Percentiles rank a stretch among this genome's conserved stretches.
Conservation (phyloP, 1,140 invertebrate genomes). For the Drosophila insularis region DNA sequence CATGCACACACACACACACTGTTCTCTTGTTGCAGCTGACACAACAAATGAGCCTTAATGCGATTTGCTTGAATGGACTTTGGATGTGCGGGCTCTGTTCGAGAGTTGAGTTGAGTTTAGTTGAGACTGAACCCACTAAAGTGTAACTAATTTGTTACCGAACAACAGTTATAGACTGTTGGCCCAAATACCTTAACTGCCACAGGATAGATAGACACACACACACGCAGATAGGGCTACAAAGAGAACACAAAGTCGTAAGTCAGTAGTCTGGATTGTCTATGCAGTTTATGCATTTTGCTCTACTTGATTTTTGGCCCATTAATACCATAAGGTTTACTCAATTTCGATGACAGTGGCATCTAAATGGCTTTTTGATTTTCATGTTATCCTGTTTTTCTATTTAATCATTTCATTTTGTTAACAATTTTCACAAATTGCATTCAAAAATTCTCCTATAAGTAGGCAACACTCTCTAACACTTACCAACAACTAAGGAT, state of each 20-base stretch:
- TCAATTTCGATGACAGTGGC: neutral
- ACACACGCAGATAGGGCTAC: neutral
- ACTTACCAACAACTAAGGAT: no score
- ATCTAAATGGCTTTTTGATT: no score
- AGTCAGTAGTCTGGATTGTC: neutral
- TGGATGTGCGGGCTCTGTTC: slow-evolving; percentile 50
- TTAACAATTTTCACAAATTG: no score
- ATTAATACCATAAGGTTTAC: neutral
- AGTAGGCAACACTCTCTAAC: no score
- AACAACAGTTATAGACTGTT: slow-evolving; percentile 21
- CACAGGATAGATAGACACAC: slow-evolving; percentile 12
- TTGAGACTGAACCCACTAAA: slow-evolving; percentile 59
- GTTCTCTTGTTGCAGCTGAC: slow-evolving; percentile 63
- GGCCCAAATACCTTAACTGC: slow-evolving; percentile 37
- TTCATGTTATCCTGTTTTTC: no score
- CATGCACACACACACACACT: neutral
- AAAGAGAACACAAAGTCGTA: neutral
- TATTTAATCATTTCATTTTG: no score
- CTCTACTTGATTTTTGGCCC: neutral
- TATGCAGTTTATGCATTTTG: slow-evolving; percentile 2
- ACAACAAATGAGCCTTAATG: slow-evolving; percentile 82
- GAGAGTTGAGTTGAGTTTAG: slow-evolving; percentile 21
- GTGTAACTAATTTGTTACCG: slow-evolving; percentile 67
- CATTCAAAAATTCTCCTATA: no score
- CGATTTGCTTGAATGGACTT: slow-evolving; percentile 71